phyloP scores from a whole-genome alignment of 2,888 invertebrate species.

The Candidula unifasciata region DNA sequence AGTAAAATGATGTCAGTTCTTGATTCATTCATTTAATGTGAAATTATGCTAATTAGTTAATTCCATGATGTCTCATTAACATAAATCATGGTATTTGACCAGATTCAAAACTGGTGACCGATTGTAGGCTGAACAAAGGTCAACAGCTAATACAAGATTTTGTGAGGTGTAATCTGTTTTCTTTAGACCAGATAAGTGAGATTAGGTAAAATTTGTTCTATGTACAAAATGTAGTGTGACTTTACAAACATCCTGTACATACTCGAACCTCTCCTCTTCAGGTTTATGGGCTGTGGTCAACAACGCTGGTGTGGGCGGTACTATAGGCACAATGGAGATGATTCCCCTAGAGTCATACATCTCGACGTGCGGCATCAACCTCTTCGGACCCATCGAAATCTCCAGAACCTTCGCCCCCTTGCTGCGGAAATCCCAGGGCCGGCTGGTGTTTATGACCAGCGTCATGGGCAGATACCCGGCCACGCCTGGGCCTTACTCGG shows the following conservation, averaged over 20 bases:
- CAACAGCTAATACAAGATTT: too few species aligned
- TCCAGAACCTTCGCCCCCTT: slow-evolving; percentile 41
- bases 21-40: too few species aligned
- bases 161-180: too few species aligned
- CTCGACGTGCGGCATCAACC: slow-evolving; percentile 38
- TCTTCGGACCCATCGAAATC: slow-evolving; percentile 47
- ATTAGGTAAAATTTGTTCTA: too few species aligned
- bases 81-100: too few species aligned
- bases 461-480: slow-evolving; percentile 22
- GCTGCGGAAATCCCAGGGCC: slow-evolving; percentile 46
- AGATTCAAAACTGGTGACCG: too few species aligned
- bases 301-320: slow-evolving; percentile 44
- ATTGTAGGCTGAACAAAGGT: too few species aligned
- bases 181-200: background rate
- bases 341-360: slow-evolving; percentile 8
- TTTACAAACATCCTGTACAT: too few species aligned
- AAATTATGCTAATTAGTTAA: too few species aligned
- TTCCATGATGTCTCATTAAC: too few species aligned
- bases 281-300: slow-evolving; percentile 51
- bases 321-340: slow-evolving; percentile 33
- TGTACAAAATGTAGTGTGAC: too few species aligned
- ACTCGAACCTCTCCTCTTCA: background rate
- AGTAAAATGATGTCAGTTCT: too few species aligned
- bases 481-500: background rate
- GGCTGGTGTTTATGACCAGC: slow-evolving; percentile 46